Base-by-base conservation (phyloP, 2,113 vertebrate genomes). In the Xiphorhynchus elegans region DNA sequence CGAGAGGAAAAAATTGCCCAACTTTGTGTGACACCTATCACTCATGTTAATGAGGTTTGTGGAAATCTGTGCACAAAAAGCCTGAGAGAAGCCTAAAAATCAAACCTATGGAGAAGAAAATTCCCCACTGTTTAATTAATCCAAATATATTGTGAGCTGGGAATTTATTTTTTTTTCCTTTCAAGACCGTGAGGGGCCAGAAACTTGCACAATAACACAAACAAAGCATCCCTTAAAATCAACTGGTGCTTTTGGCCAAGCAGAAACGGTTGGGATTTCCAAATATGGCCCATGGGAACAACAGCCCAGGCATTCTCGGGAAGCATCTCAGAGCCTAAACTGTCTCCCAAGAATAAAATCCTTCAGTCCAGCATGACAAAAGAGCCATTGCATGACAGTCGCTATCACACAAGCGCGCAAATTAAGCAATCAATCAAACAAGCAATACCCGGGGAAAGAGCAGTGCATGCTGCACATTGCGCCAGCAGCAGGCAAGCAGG, bases 201-300 rank as follows among this genome's bases (percentile, higher is more conserved):
- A 81, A 90, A 78, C 60, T 78, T 17, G 4, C 76, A 78, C 56
- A 75, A 68, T 90, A 96, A 96, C 52, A 83, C 85, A 95, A 94
- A 91, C 73, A 95, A 89, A 94, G 92, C 1, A 17, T 94, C 92
- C 79, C 85, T 86, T 95, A 90, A 94, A 84, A 92, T 92, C 90
- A 93, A 81, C 76, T 93, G 90, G 85, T 89, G 76, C 53, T 90
- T 93, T 86, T 88, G 90, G 93, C 90, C 85, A 93, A 96, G 76
- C 17, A 96, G 89, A 92, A 94, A 92, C 23, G 0, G 68, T 83
- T 90, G 93, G 87, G 96, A 96, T 96, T 96, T 97, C 94, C 95
- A 96, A 95, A 96, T 96, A 95, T 86, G 90, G 93, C 92, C 93
- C 96, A 94, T 60, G 68, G 88, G 93, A 96, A 70, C 87, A 88